Base-by-base conservation (phyloP, 2,797 vertebrate genomes). In the Sciurus carolinensis region DNA sequence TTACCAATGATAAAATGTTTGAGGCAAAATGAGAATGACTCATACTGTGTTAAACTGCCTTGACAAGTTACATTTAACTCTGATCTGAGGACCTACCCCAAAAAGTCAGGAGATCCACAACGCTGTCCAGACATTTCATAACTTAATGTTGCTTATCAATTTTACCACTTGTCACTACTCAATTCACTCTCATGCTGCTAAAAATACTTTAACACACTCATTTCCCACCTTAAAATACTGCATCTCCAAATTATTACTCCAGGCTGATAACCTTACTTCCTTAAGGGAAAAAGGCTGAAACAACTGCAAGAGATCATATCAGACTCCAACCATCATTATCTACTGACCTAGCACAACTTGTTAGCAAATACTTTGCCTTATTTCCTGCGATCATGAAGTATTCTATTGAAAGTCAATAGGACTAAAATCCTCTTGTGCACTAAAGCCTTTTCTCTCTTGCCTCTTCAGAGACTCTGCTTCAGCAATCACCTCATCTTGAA, bases 11-110 rank as follows among this genome's bases (percentile, higher is more conserved):
- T 79, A 73, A n/a, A 67, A 89, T 76, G 50, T 83, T 91, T 94
- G 42, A 75, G 50, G 91, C 91, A 93, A 95, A 89, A 93, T 91
- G 50, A 94, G 47, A 96, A 94, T 57, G 86, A 95, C 82, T 91
- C 71, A 77, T 62, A 87, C 7, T 33, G 52, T 76, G 42, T 95
- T 95, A 87, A 95, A 86, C 1, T 94, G 72, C 7, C 28, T 94
- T 59, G 50, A 33, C 66, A 88, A 85, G 62, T 90, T 44, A 75
- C 72, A 90, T 28, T 94, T 77, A 87, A 92, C 77, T 80, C 42
- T 80, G 57, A 86, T 73, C n/a, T 69, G 26, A 81, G 54, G 69
- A 82, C 18, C 36, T 57, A 24, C 57, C 93, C 33, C 92, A 91
- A 30, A 96, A 91, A 72, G 66, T 57, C 1, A 92, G 36, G 59